Evolutionary conservation across 2,888 invertebrate genomes (phyloP).

Genomic region (Amorpha juglandis): DNA sequence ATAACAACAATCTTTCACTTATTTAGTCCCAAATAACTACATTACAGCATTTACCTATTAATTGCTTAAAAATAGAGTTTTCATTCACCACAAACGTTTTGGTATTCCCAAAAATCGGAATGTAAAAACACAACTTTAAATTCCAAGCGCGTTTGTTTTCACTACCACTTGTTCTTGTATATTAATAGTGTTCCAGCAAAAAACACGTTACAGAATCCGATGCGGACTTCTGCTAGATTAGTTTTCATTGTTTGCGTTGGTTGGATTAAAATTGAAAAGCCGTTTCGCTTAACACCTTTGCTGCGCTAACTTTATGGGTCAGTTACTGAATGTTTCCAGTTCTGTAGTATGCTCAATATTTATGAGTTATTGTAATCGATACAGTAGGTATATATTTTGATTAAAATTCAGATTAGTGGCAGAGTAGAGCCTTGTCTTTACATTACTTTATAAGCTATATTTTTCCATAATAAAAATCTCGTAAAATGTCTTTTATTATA

Average conservation of each 20-base stretch:
- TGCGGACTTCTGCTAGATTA: conserved; percentile 18
- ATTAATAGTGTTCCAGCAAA: neutral
- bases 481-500: too few relatives aligned
- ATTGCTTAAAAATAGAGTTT: neutral
- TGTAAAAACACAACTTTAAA: conserved; percentile 3
- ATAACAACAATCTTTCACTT: too few relatives aligned
- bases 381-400: too few relatives aligned
- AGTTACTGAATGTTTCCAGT: neutral
- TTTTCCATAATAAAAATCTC: too few relatives aligned
- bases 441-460: too few relatives aligned
- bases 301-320: neutral
- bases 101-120: neutral
- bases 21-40: too few relatives aligned
- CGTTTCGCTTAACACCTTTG: conserved; percentile 17
- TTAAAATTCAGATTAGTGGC: too few relatives aligned
- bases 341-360: too few relatives aligned
- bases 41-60: too few relatives aligned
- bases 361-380: too few relatives aligned
- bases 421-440: too few relatives aligned
- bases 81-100: neutral
- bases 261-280: conserved; percentile 19
- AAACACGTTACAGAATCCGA: conserved; percentile 11
- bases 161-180: neutral
- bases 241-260: conserved; percentile 13
- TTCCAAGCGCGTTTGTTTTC: conserved; percentile 1